Base-by-base conservation (phyloP, 2,113 vertebrate genomes). In the Pelecanoides urinatrix region DNA sequence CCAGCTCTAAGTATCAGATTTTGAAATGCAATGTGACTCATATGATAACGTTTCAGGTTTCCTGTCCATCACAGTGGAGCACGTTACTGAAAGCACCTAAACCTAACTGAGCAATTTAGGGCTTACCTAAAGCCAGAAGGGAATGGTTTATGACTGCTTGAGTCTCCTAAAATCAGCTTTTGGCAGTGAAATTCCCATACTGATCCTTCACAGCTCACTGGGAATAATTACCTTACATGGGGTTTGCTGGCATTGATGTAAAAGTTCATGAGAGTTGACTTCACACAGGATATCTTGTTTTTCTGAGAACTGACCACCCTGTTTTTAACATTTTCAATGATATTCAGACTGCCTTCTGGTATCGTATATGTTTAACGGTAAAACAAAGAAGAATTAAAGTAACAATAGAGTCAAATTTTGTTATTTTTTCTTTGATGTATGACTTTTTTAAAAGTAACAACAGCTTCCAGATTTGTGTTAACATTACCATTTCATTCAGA, bases 191-290 rank as follows among this genome's bases (percentile, higher is more conserved):
- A 92, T 78, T 52, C 14, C 30, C 52, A 10, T 36, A 32, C 53
- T 49, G 71, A 90, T 76, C 49, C 36, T 94, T 90, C 62, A 90
- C 56, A 92, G 78, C 55, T 93, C 74, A 49, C 58, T 86, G 71
- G 36, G 23, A 82, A 90, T 86, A 82, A 94, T 82, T 90, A 56
- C 36, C 12, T 21, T 23, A 82, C 27, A 27, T 79, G 62, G 44
- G 23, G 6, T 86, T 88, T 86, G 26, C 47, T 90, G 74, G 70
- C 42, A 72, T 42, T 81, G 72, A 91, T 16, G 10, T 19, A 53
- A 20, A 72, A 67, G 38, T 34, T 85, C 52, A 34, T 36, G 77
- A 88, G 22, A 20, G 34, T 27, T 75, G 13, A 75, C 56, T 88
- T 82, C n/a, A 68, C 10, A 25, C 2, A 75, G 3, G 30, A 30